Evolutionary conservation across 2,797 vertebrate genomes (phyloP).

Genomic region (Girardinus metallicus): DNA sequence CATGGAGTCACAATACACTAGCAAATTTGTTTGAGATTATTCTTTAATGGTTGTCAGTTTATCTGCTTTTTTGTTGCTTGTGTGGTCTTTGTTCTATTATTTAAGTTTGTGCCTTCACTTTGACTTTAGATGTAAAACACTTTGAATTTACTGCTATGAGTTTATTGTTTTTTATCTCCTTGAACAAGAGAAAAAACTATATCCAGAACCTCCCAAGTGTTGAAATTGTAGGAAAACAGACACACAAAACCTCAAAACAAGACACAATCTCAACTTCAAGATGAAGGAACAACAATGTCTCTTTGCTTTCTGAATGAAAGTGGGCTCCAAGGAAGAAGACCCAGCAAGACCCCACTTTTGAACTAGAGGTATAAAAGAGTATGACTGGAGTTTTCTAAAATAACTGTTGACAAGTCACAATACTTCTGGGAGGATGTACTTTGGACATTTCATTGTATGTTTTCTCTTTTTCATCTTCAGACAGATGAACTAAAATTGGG

Average conservation of each 20-base stretch:
- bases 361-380: constrained; percentile 11
- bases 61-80: not conserved
- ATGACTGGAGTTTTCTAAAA: constrained; percentile 22
- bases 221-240: not conserved
- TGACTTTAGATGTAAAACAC: not conserved
- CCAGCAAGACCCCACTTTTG: constrained; percentile 21
- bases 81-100: not conserved
- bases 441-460: constrained; percentile 1
- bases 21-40: not conserved
- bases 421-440: constrained; percentile 12
- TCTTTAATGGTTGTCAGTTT: not conserved
- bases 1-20: not conserved
- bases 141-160: not conserved
- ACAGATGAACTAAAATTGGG: constrained; percentile 4
- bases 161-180: not conserved
- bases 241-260: constrained; percentile 10
- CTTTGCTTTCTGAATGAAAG: constrained; percentile 1
- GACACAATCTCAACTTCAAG: constrained; percentile 5
- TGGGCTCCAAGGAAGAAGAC: constrained; percentile 8
- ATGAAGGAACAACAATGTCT: constrained; percentile 3
- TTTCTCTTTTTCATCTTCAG: constrained; percentile 4
- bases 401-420: constrained; percentile 22
- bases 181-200: not conserved
- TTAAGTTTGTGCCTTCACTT: not conserved
- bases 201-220: not conserved